Evolutionary conservation across 2,113 vertebrate genomes (phyloP).

Genomic region (Prinia subflava): DNA sequence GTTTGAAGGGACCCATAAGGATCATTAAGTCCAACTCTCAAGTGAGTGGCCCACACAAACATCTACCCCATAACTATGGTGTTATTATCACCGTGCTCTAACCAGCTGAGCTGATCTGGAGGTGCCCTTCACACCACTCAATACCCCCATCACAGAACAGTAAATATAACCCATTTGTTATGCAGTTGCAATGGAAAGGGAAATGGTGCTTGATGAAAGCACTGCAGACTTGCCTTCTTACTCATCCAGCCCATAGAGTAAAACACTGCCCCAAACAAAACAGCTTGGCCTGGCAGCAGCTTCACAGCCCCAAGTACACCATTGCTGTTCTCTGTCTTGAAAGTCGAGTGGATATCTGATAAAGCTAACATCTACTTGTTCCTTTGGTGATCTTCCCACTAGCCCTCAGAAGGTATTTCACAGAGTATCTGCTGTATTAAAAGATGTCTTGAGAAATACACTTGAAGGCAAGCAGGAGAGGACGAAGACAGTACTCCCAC

Average conservation of each 20-base stretch:
- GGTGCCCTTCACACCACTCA: background rate
- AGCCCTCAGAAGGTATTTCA: background rate
- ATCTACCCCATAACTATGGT: background rate
- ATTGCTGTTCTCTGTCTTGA: background rate
- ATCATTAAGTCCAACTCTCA: background rate
- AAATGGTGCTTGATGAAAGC: background rate
- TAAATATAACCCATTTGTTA: background rate
- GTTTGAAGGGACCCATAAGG: background rate
- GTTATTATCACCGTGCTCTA: background rate
- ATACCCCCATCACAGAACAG: background rate
- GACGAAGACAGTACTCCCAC: background rate
- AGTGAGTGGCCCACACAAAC: background rate
- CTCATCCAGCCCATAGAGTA: fast-evolving
- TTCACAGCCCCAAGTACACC: background rate
- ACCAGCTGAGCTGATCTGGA: background rate
- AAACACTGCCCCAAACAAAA: background rate
- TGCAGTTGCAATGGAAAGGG: background rate
- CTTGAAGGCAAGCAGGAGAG: background rate
- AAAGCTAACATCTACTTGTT: background rate
- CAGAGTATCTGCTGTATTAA: background rate
- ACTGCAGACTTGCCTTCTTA: background rate
- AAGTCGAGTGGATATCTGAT: background rate
- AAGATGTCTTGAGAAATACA: background rate
- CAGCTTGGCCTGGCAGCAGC: background rate
- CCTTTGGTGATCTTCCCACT: background rate